Evolutionary conservation across 2,888 invertebrate genomes (phyloP), one percentile per base, ranked within the genome.

Genomic region (Tenthredo scrophulariae): DNA sequence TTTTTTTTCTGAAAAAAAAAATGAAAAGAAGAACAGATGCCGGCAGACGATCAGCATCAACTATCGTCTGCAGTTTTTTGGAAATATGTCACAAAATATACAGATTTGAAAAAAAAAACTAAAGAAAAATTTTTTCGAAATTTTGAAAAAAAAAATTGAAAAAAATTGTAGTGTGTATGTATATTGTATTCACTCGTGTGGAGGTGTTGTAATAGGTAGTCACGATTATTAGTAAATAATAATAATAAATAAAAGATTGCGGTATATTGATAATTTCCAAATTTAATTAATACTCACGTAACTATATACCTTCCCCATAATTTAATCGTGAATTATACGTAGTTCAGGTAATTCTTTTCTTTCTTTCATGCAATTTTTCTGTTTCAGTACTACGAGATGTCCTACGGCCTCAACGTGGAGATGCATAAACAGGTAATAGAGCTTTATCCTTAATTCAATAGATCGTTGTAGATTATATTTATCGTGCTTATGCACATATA

Each of bases 301-400:
- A 37, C 4, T 77, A n/a, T 58, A 58, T 58, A 37, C 9, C 37
- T 58, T n/a, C 50, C 6, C 5, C 1, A 70, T 70, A 70, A 26
- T 70, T n/a, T 15, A 37, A 37, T 62, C 70, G n/a, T 37, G 15
- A 9, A 70, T 70, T 37, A 7, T 29, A 79, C 18, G 26, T 26
- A 54, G 33, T 79, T 29, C 15, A 29, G 2, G 13, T 18, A n/a
- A n/a, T 54, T 7, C n/a, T n/a, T 54, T 2, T 54, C 1, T 5
- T 75, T 18, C 0, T 33, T 67, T 67, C 5, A 33, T 33, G 46
- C 13, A 29, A 67, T 67, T 15, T 90, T 90, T 93, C 90, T 94
- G 92, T 96, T 96, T 84, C 96, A 98, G 98, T 98, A 98, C 94
- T 98, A 98, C 94, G 98, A 98, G 95, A 98, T 98, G 98, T 98